Evolutionary conservation across 2,797 vertebrate species (phyloP).

Genomic region (Oceanodroma leucorhoa): DNA sequence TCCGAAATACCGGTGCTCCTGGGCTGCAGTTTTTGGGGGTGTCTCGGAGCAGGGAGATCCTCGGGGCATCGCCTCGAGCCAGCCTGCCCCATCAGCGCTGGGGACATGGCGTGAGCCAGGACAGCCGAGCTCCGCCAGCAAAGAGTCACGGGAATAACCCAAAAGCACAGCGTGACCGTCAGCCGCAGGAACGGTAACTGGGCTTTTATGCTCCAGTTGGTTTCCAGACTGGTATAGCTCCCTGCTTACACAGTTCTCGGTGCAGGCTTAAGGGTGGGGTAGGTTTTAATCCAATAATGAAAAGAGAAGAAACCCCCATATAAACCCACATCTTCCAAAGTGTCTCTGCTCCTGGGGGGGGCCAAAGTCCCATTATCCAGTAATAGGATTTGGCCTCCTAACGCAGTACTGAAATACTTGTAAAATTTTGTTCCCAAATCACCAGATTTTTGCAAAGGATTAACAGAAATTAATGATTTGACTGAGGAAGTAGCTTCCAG

Average conservation of each 20-base stretch:
- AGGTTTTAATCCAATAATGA: slow-evolving; percentile 2
- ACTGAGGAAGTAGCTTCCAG: not conserved
- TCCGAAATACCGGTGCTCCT: fast-evolving
- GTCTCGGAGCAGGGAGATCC: not conserved
- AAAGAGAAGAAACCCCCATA: not conserved
- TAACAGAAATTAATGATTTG: slow-evolving; percentile 12
- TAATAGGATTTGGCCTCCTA: slow-evolving; percentile 45
- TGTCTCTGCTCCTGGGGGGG: not conserved
- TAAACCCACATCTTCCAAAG: not conserved
- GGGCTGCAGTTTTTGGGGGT: not conserved
- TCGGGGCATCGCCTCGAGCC: not conserved
- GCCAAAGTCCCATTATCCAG: not conserved
- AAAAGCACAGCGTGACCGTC: fast-evolving
- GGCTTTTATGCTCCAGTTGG: not conserved
- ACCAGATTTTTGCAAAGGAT: slow-evolving; percentile 47
- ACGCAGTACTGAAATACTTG: not conserved
- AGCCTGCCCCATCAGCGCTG: not conserved
- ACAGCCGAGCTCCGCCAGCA: not conserved
- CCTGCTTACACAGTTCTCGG: not conserved
- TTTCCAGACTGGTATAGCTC: not conserved
- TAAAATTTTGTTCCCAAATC: not conserved
- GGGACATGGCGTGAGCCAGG: fast-evolving
- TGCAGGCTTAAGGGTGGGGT: not conserved
- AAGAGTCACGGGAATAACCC: fast-evolving
- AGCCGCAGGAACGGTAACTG: fast-evolving